Evolutionary conservation across 1,140 invertebrate species (phyloP).

Genomic region (Phthorimaea operculella): DNA sequence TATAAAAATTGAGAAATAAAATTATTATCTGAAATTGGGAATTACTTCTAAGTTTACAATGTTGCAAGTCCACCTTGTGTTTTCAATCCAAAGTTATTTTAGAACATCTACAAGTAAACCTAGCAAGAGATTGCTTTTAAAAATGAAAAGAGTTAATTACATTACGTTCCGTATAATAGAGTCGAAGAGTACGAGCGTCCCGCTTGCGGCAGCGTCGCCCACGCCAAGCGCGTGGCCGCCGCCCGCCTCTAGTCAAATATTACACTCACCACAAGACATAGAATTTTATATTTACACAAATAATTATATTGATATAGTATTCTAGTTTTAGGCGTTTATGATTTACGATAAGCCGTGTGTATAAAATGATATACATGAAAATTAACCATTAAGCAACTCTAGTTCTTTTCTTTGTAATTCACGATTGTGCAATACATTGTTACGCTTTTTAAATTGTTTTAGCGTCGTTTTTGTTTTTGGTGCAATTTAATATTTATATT

Average conservation of each 20-base stretch:
- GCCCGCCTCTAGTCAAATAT: slow-evolving; percentile 68
- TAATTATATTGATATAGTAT: slow-evolving; percentile 68
- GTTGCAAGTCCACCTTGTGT: no score
- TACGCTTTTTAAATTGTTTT: slow-evolving; percentile 59
- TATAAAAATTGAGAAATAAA: no score
- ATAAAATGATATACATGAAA: slow-evolving; percentile 30
- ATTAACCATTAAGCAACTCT: slow-evolving; percentile 44
- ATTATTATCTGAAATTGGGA: no score
- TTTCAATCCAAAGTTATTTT: no score
- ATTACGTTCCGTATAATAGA: neutral
- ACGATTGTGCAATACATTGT: slow-evolving; percentile 60
- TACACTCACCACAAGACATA: slow-evolving; percentile 64
- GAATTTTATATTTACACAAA: slow-evolving; percentile 69
- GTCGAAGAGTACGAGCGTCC: neutral
- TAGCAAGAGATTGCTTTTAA: no score
- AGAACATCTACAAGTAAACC: no score
- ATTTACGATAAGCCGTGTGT: slow-evolving; percentile 53
- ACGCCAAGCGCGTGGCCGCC: slow-evolving; percentile 18
- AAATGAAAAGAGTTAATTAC: no score
- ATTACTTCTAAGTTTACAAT: no score
- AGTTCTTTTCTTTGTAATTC: slow-evolving; percentile 42
- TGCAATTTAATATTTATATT: slow-evolving; percentile 26
- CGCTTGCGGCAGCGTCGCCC: neutral
- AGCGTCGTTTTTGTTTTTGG: slow-evolving; percentile 38
- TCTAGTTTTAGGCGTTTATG: slow-evolving; percentile 68